Percentiles rank a stretch among this genome's conserved stretches.
phyloP scores from a whole-genome alignment of 1,140 invertebrate species.

The Hyles euphorbiae region DNA sequence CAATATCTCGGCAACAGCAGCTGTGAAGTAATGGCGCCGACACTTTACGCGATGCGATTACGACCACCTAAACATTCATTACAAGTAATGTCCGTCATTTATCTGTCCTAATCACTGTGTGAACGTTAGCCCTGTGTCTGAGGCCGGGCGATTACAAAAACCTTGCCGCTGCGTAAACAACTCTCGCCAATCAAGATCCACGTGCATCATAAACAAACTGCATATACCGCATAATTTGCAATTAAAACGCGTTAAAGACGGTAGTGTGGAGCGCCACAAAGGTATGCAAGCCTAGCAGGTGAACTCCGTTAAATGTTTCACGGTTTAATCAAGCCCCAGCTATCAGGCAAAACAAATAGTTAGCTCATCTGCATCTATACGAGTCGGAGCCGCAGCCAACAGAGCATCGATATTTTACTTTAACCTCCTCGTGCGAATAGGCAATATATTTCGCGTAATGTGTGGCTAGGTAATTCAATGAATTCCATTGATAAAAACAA shows the following conservation, averaged over 20 bases:
- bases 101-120: conserved; percentile 67
- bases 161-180: conserved; percentile 10
- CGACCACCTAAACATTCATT: conserved; percentile 72
- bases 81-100: conserved; percentile 72
- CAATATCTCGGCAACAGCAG: conserved; percentile 68
- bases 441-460: conserved; percentile 10
- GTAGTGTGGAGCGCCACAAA: not conserved
- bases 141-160: conserved; percentile 36
- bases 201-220: too few species aligned
- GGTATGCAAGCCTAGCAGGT: conserved; percentile 19
- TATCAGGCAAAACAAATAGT: conserved; percentile 71
- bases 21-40: conserved; percentile 69
- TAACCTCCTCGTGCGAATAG: conserved; percentile 20
- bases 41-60: conserved; percentile 72
- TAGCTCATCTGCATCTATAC: conserved; percentile 73
- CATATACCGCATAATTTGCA: too few species aligned
- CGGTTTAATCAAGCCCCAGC: conserved; percentile 70
- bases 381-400: conserved; percentile 49
- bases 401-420: conserved; percentile 35
- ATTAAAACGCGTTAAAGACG: too few species aligned
- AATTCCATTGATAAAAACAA: conserved; percentile 7
- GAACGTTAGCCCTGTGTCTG: conserved; percentile 30
- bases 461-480: conserved; percentile 7
- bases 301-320: conserved; percentile 64
- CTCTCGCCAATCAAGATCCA: too few species aligned